Evolutionary conservation across 1,140 invertebrate genomes (phyloP), one percentile per base, ranked within the genome.

Genomic region (Colletes gigas): DNA sequence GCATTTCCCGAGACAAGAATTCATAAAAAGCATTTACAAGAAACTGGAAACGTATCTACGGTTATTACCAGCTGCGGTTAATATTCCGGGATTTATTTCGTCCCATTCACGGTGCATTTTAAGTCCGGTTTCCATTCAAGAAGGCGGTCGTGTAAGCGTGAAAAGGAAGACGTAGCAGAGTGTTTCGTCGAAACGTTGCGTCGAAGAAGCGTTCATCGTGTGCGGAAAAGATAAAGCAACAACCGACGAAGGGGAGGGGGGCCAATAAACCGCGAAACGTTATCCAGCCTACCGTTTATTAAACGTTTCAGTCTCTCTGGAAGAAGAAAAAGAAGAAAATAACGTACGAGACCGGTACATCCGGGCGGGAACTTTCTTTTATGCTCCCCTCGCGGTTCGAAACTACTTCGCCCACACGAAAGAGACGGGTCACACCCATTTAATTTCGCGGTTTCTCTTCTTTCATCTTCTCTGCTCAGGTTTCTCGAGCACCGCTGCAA

Each of bases 401-500:
- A 84, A 74, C 82, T 72, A 57, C 77, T 57, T 89, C 88, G 87
- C 87, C 88, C 87, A 90, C 89, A 74, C 86, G 83, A 63, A 47
- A 50, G 70, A 66, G 73, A 89, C 83, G 80, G 77, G 89, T 90
- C 89, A 88, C 88, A 89, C 89, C 88, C 87, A 88, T 85, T 88
- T 84, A 69, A 83, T 87, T 87, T 86, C 67, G 73, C 82, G 84
- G 77, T 86, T 81, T 86, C 83, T 83, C 78, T 78, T 75, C 77
- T 81, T 78, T 81, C 85, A 67, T 81, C 77, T 69, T 75, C 68
- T 15, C 57, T 57, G 19, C 62, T 76, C 81, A 30, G 52, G 63
- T 85, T 85, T 78, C 83, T 82, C 65, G 41, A 14, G 50, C 78
- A 66, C 77, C 78, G 78, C 41, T 39, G 67, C 80, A 76, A 84